A percentile compares a stretch with the other conserved stretches of the same genome.
Conservation (phyloP, 2,888 invertebrate genomes). For the Cloeon dipterum region DNA sequence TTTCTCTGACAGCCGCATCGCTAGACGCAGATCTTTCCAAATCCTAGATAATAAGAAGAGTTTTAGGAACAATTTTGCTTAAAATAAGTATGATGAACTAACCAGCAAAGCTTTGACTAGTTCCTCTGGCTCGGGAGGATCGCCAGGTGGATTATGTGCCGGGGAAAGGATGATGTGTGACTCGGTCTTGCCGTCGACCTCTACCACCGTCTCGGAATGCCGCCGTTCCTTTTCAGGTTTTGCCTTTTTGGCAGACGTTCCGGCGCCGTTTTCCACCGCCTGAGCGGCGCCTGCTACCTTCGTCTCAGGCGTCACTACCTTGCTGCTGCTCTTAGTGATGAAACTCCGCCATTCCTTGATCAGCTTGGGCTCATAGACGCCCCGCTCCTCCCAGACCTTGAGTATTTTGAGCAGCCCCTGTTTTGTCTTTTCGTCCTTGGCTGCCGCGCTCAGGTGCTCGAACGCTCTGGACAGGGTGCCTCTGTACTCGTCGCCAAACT, state of each 20-base stretch:
- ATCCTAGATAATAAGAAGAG: slow-evolving; percentile 29
- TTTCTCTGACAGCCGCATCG: slow-evolving; percentile 77
- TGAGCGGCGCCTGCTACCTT: slow-evolving; percentile 3
- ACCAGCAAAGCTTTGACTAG: slow-evolving; percentile 50
- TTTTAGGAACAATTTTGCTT: no score
- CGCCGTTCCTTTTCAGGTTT: slow-evolving; percentile 11
- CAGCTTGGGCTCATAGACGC: slow-evolving; percentile 59
- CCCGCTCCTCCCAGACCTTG: slow-evolving; percentile 80
- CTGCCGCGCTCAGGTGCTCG: slow-evolving; percentile 44
- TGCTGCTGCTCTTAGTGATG: no score
- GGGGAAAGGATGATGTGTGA: slow-evolving; percentile 57
- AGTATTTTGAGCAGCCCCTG: slow-evolving; percentile 58
- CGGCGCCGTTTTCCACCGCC: not conserved
- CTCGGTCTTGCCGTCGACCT: slow-evolving; percentile 48
- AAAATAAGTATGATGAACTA: slow-evolving; percentile 8
- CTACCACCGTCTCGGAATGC: slow-evolving; percentile 11
- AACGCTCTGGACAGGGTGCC: slow-evolving; percentile 59
- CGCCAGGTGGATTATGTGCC: slow-evolving; percentile 45
- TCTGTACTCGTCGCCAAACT: slow-evolving; percentile 76
- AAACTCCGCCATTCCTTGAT: slow-evolving; percentile 57
- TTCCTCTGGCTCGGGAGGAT: slow-evolving; percentile 83
- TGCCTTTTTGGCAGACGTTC: slow-evolving; percentile 21
- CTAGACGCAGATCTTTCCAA: slow-evolving; percentile 88
- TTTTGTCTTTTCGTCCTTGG: slow-evolving; percentile 60
- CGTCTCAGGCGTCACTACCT: not conserved